Evolutionary conservation across 2,113 vertebrate species (phyloP).

Genomic region (Melanerpes aurifrons): DNA sequence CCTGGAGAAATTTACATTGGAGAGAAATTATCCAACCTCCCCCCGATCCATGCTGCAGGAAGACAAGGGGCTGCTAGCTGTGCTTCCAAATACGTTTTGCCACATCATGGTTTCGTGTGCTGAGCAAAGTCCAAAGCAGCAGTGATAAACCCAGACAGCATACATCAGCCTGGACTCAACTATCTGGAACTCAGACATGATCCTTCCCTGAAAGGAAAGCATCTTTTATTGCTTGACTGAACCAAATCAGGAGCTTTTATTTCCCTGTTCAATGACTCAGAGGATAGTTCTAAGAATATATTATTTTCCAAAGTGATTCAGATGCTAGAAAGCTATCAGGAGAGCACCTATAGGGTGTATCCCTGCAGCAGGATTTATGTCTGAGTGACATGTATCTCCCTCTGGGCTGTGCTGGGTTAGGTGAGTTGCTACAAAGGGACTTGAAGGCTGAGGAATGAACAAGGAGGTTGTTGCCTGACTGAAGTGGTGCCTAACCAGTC

Average conservation of each 20-base stretch:
- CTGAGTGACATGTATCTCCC: rapidly evolving
- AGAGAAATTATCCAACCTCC: neutral
- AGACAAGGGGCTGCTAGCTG: neutral
- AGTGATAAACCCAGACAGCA: rapidly evolving
- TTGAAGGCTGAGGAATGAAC: neutral
- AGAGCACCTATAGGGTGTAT: neutral
- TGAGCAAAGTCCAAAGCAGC: neutral
- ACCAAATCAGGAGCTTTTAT: neutral
- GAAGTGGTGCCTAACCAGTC: neutral
- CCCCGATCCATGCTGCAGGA: neutral
- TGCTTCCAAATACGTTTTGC: rapidly evolving
- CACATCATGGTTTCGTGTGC: neutral
- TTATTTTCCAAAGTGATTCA: neutral
- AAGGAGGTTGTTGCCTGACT: neutral
- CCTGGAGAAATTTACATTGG: neutral
- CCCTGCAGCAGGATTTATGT: neutral
- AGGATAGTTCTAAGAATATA: neutral
- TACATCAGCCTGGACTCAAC: neutral
- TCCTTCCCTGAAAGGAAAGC: neutral
- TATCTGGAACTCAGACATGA: rapidly evolving
- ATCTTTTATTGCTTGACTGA: neutral
- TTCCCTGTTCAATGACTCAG: neutral
- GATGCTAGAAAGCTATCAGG: neutral
- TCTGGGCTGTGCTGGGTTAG: too few relatives aligned
- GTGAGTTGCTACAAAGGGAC: neutral